These are phyloP conservation scores for Panonychus citri DNA, from an alignment of 1,140 invertebrate species.

Conservation along the genomic window DNA sequence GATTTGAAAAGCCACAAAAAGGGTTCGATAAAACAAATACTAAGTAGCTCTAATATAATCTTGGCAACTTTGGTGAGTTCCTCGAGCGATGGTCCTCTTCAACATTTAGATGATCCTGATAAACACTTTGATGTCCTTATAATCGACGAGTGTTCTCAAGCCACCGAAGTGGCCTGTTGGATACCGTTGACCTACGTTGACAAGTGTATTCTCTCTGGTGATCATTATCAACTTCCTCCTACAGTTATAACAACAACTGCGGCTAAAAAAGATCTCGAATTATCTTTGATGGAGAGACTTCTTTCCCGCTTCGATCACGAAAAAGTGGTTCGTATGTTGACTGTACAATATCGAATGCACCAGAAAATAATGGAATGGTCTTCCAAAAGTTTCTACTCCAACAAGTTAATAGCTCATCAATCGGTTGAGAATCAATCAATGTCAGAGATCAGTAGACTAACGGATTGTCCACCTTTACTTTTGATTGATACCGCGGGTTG, in stretches of 20 bases:
- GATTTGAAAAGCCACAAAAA: constrained; percentile 26
- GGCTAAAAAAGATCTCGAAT: constrained; percentile 43
- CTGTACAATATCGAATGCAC: constrained; percentile 84
- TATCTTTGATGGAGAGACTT: constrained; percentile 56
- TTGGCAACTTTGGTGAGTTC: background rate
- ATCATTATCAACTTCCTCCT: constrained; percentile 74
- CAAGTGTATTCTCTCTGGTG: constrained; percentile 76
- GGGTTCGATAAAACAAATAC: constrained; percentile 22
- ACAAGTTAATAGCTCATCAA: constrained; percentile 37
- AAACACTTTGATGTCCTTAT: background rate
- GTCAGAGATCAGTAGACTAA: constrained; percentile 34
- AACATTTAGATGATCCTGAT: constrained; percentile 9
- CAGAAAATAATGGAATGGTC: constrained; percentile 37
- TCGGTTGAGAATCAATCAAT: constrained; percentile 29
- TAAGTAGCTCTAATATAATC: constrained; percentile 12
- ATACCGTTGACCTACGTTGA: constrained; percentile 11
- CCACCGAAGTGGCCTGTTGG: background rate
- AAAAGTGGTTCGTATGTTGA: constrained; percentile 30
- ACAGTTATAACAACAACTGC: constrained; percentile 49
- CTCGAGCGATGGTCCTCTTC: background rate
- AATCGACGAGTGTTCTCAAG: background rate
- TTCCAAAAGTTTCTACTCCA: background rate
- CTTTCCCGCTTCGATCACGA: constrained; percentile 21
- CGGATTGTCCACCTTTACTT: background rate
- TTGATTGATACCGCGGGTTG: constrained; percentile 33